These are phyloP conservation scores for Nematopogon swammerdamellus DNA, from an alignment of 2,888 invertebrate species.

Conservation along the genomic window DNA sequence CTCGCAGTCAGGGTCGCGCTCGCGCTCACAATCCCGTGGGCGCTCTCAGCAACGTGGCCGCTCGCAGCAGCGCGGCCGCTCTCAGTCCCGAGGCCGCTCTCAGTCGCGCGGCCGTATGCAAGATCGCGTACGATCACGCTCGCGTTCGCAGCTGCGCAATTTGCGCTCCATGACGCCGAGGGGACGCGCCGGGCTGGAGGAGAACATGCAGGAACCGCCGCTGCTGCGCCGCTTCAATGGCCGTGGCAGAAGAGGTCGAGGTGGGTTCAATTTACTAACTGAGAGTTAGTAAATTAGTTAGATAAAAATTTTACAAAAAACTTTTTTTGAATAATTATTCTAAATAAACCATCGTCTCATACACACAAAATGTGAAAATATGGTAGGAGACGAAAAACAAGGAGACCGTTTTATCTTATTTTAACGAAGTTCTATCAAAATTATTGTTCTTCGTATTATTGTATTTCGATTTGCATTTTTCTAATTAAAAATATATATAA, in stretches of 20 bases:
- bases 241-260: background rate
- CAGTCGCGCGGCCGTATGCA: slow-evolving; percentile 19
- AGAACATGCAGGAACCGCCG: slow-evolving; percentile 21
- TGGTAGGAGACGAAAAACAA: too few species aligned
- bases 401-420: too few species aligned
- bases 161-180: slow-evolving; percentile 36
- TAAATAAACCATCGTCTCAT: too few species aligned
- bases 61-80: slow-evolving; percentile 11
- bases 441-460: too few species aligned
- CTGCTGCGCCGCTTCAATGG: slow-evolving; percentile 16
- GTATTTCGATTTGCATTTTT: too few species aligned
- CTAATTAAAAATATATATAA: too few species aligned
- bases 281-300: too few species aligned
- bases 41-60: slow-evolving; percentile 18
- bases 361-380: too few species aligned
- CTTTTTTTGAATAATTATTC: slow-evolving; percentile 3
- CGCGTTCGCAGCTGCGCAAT: slow-evolving; percentile 32
- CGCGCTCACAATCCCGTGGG: slow-evolving; percentile 23
- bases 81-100: slow-evolving; percentile 17
- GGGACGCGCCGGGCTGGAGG: slow-evolving; percentile 38
- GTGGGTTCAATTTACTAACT: slow-evolving; percentile 1
- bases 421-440: too few species aligned
- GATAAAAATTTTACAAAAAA: background rate
- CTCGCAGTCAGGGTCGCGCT: slow-evolving; percentile 18
- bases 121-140: slow-evolving; percentile 29